phyloP scores from a whole-genome alignment of 2,797 vertebrate species.

The Betta splendens region DNA sequence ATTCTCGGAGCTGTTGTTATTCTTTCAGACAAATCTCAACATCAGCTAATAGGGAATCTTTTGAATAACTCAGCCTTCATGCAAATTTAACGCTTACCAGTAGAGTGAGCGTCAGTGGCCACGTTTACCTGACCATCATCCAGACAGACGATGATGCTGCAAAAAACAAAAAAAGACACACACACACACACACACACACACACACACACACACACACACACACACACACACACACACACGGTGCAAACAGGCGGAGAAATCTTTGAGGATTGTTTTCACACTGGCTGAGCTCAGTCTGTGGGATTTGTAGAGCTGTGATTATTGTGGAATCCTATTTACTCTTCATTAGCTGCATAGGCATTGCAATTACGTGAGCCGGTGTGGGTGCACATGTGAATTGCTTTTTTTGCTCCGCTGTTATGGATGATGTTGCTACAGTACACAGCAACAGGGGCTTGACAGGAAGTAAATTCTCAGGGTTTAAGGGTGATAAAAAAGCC shows the following conservation, averaged over 20 bases:
- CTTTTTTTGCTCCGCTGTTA: conserved; percentile 18
- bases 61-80: conserved; percentile 73
- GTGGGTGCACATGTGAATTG: conserved; percentile 1
- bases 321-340: conserved; percentile 26
- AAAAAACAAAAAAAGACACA: conserved; percentile 1
- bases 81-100: conserved; percentile 66
- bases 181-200: no score
- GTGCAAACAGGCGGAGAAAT: conserved; percentile 11
- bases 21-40: conserved; percentile 32
- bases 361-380: conserved; percentile 6
- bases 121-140: conserved; percentile 43
- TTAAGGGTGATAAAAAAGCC: conserved; percentile 60
- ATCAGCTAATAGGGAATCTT: conserved; percentile 53
- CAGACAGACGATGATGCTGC: conserved; percentile 25
- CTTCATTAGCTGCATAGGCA: conserved; percentile 39
- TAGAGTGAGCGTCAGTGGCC: conserved; percentile 40
- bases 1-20: conserved; percentile 6
- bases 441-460: conserved; percentile 27
- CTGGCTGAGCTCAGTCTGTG: conserved; percentile 29
- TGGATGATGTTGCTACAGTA: conserved; percentile 14
- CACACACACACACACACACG: background rate
- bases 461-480: conserved; percentile 57
- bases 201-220: no score
- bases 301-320: conserved; percentile 32
- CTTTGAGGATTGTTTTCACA: conserved; percentile 31